A percentile compares a stretch with the other conserved stretches of the same genome.
phyloP scores from a whole-genome alignment of 2,888 invertebrate genomes.

The Mimumesa dahlbomi region DNA sequence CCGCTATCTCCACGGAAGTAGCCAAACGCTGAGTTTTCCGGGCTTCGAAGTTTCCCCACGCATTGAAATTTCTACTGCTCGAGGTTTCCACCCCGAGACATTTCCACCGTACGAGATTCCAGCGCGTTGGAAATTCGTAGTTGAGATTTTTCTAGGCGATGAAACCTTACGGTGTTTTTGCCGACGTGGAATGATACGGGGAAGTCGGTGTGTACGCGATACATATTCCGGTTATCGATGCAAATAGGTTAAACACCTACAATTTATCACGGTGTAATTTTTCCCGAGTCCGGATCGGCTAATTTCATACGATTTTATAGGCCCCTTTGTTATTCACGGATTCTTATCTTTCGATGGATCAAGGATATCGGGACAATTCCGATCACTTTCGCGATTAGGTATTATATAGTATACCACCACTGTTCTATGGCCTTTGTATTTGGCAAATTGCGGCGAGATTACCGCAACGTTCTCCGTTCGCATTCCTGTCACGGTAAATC shows the following conservation, averaged over 20 bases:
- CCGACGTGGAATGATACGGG: too few relatives aligned
- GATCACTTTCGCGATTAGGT: constrained; percentile 14
- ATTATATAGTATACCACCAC: too few relatives aligned
- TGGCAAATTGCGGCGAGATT: constrained; percentile 13
- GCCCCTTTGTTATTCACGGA: background rate
- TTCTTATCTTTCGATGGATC: background rate
- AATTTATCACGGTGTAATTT: background rate
- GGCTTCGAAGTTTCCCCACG: background rate
- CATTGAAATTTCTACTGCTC: background rate
- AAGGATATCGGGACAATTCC: constrained; percentile 14
- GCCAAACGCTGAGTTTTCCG: too few relatives aligned
- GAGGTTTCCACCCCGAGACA: too few relatives aligned
- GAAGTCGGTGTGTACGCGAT: too few relatives aligned
- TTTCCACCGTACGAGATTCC: too few relatives aligned
- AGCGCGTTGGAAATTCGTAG: too few relatives aligned
- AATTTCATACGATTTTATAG: background rate
- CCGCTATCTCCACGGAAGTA: too few relatives aligned
- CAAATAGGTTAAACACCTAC: too few relatives aligned
- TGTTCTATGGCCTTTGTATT: background rate
- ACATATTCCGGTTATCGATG: too few relatives aligned
- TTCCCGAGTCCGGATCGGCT: background rate
- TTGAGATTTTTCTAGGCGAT: too few relatives aligned
- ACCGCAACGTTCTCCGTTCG: constrained; percentile 2
- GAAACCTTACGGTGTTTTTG: too few relatives aligned
- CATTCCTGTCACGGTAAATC: background rate